Conservation (phyloP, 2,888 invertebrate genomes). For the Scaptomyza parva region DNA sequence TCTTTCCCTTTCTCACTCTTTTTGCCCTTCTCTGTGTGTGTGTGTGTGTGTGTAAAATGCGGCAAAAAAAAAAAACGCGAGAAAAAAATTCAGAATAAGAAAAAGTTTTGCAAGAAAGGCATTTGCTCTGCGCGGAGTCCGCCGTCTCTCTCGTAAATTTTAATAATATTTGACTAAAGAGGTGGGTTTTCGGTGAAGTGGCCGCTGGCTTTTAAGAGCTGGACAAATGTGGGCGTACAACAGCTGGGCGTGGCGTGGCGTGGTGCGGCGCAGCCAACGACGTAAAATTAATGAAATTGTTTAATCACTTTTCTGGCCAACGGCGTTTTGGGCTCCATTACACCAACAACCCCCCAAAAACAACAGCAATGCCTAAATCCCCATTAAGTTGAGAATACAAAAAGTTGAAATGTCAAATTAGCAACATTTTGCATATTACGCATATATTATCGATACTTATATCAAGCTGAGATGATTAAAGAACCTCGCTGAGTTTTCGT, state of each 20-base stretch:
- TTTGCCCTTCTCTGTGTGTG: conserved; percentile 6
- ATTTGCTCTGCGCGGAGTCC: conserved; percentile 44
- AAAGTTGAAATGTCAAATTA: neutral
- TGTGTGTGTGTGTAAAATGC: conserved; percentile 12
- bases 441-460: neutral
- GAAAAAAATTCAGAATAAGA: conserved; percentile 1
- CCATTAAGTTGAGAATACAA: conserved; percentile 7
- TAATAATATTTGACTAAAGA: conserved; percentile 67
- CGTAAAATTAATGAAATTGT: conserved; percentile 69
- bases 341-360: conserved; percentile 14
- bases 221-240: conserved; percentile 6
- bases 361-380: conserved; percentile 5
- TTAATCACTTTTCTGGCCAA: conserved; percentile 62
- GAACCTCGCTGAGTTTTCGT: neutral
- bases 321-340: conserved; percentile 21
- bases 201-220: conserved; percentile 35
- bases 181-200: conserved; percentile 38
- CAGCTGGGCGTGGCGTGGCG: conserved; percentile 1
- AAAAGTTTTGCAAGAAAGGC: conserved; percentile 51
- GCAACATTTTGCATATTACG: neutral
- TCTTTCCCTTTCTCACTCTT: conserved; percentile 6
- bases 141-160: conserved; percentile 61
- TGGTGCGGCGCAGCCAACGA: conserved; percentile 4
- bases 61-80: neutral
- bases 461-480: neutral